A percentile compares a stretch with the other conserved stretches of the same genome.
Conservation (phyloP, 2,113 vertebrate genomes). For the Cettia cetti region DNA sequence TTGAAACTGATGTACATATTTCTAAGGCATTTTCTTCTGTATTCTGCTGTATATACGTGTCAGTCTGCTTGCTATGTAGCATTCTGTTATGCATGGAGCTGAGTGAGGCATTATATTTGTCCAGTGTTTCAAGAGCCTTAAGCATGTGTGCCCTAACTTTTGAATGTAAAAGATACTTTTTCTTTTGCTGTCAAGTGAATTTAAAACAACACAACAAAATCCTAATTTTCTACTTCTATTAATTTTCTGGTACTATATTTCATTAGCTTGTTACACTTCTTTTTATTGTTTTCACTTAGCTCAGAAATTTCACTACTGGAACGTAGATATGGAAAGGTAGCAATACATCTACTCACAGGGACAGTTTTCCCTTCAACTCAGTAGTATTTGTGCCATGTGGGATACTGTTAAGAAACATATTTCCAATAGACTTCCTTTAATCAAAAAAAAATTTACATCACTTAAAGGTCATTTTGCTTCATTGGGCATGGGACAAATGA, state of each 20-base stretch:
- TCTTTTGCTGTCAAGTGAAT: conserved; percentile 40
- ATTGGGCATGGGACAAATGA: conserved; percentile 28
- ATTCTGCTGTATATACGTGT: conserved; percentile 61
- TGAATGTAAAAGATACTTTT: conserved; percentile 68
- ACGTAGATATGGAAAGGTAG: not conserved
- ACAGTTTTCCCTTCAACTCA: not conserved
- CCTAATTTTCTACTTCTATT: conserved; percentile 60
- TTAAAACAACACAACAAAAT: conserved; percentile 28
- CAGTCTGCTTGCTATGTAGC: conserved; percentile 69
- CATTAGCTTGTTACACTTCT: not conserved
- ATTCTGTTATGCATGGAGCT: conserved; percentile 76
- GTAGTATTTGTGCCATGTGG: not conserved
- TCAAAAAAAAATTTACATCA: not conserved
- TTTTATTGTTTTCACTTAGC: not conserved
- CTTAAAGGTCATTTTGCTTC: conserved; percentile 45
- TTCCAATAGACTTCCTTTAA: conserved; percentile 23
- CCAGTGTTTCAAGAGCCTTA: conserved; percentile 74
- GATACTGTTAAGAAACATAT: conserved; percentile 9
- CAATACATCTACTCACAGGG: not conserved
- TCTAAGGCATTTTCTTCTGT: conserved; percentile 66
- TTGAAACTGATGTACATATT: conserved; percentile 72
- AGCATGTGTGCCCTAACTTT: conserved; percentile 75
- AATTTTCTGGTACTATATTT: conserved; percentile 42
- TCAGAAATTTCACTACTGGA: not conserved
- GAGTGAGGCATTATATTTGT: conserved; percentile 63